Evolutionary conservation across 1,140 invertebrate species (phyloP), one percentile per base, ranked within the genome.

Genomic region (Myzus persicae): DNA sequence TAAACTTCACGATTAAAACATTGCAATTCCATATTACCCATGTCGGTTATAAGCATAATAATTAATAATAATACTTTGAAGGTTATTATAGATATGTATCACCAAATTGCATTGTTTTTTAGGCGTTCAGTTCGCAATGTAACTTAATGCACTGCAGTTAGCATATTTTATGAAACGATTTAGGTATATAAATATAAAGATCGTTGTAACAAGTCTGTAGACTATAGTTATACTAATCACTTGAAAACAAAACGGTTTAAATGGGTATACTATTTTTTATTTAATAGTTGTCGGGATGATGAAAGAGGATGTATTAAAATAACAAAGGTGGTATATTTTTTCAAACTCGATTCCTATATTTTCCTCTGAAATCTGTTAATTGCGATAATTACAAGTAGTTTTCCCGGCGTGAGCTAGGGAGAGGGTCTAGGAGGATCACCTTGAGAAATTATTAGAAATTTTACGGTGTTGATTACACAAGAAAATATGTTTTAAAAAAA

Each of bases 341-440:
- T n/a, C 18, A 22, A n/a, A 82, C 42, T 48, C 22, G 24, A 26
- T 92, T 14, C 38, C 90, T 40, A 38, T 92, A 81, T 92, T 92
- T 81, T 81, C 42, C n/a, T 22, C 59, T n/a, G 67, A 91, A 91
- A 91, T 42, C 44, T 44, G 90, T 82, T 92, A 92, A 92, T 92
- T 82, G 59, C 67, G 20, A 48, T 92, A 82, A 92, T 92, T 82
- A 48, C 67, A 48, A 11, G 67, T 81, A 48, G 24, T 92, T 82
- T 91, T 82, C 51, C 24, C 1, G 38, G 40, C 36, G 36, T 44
- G 24, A 9, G 54, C 38, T 42, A 36, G 26, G 5, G 67, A 18
- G 54, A 20, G n/a, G 22, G n/a, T n/a, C 31, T 31, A 67, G 11
- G 59, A 67, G 20, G n/a, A 40, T 82, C 42, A 46, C 90, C 67